A percentile compares a stretch with the other conserved stretches of the same genome.
These are phyloP conservation scores for Dioctria rufipes DNA, from an alignment of 2,888 invertebrate species.

Conservation along the genomic window DNA sequence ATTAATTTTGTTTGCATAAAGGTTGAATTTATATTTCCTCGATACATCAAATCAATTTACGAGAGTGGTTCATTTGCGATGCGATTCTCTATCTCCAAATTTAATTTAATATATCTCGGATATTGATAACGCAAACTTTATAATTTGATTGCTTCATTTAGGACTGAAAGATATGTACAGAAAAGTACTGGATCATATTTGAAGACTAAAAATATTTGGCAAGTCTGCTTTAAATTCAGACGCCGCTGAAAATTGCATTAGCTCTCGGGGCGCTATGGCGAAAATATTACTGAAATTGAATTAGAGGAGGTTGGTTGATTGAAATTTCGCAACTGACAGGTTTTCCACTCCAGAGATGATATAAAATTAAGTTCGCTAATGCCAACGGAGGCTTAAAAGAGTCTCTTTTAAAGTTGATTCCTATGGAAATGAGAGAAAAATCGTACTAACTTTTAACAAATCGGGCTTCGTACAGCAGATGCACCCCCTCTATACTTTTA, in stretches of 20 bases:
- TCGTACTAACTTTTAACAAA: too few species aligned
- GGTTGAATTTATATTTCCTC: constrained; percentile 33
- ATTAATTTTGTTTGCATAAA: constrained; percentile 49
- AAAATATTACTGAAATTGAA: not conserved
- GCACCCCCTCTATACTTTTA: too few species aligned
- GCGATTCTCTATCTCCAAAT: constrained; percentile 16
- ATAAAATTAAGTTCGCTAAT: not conserved
- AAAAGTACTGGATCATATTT: not conserved
- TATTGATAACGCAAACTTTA: constrained; percentile 45
- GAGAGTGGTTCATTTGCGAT: constrained; percentile 17
- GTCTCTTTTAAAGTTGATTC: too few species aligned
- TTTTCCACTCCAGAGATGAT: not conserved
- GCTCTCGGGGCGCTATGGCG: not conserved
- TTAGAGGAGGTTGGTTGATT: constrained; percentile 2
- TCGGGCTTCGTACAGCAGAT: too few species aligned
- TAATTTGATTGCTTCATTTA: constrained; percentile 35
- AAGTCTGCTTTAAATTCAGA: not conserved
- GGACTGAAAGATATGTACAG: not conserved
- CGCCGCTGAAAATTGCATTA: not conserved
- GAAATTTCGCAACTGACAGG: not conserved
- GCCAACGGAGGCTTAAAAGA: not conserved
- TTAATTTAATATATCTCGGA: constrained; percentile 37
- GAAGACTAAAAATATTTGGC: not conserved
- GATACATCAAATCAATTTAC: constrained; percentile 12
- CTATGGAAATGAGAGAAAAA: too few species aligned